Base-by-base conservation (phyloP, 1,140 invertebrate species). In the Pomacea maculata region DNA sequence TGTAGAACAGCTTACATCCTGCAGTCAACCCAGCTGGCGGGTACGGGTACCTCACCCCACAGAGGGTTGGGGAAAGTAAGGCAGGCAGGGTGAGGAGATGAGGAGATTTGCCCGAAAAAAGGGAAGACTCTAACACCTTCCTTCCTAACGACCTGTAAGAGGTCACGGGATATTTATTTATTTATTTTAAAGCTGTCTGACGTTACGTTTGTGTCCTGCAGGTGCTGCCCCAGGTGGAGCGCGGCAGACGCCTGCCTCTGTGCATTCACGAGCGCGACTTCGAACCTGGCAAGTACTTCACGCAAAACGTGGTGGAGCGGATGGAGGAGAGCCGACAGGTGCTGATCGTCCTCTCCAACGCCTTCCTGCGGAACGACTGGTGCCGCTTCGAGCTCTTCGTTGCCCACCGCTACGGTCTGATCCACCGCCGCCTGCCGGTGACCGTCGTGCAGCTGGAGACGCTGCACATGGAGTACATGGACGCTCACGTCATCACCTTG, bases 181-280 rank as follows among this genome's bases (percentile, higher is more conserved):
- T n/a, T n/a, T n/a, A n/a, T n/a, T n/a, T n/a, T n/a, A n/a, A 34
- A 68, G 77, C 25, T 63, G 52, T 17, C 25, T 6, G 15, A 61
- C 15, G 57, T 61, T 61, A 14, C 57, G 57, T 9, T 17, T 21
- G 21, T 73, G 1, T 75, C 63, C 15, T 14, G 9, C 79, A 78
- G 68, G 52, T 79, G 15, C 7, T 79, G 57, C 81, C 77, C 7
- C 25, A 61, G 29, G 17, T 79, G 21, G 81, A 82, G 55, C 14
- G 72, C 7, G 57, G 55, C 29, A 8, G 45, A 25, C 67, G 73
- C 64, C 64, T 82, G 52, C 61, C 78, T 25, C 78, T 82, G 71
- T 82, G 81, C 67, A 82, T 82, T 54, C 77, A 79, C 57, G 71
- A 82, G 61, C 61, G 81, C 64, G 81, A 82, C 73, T 79, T 82